Percentiles rank a stretch among this genome's conserved stretches.
These are phyloP conservation scores for Strigamia crassipes DNA, from an alignment of 2,888 invertebrate species.

Conservation along the genomic window DNA sequence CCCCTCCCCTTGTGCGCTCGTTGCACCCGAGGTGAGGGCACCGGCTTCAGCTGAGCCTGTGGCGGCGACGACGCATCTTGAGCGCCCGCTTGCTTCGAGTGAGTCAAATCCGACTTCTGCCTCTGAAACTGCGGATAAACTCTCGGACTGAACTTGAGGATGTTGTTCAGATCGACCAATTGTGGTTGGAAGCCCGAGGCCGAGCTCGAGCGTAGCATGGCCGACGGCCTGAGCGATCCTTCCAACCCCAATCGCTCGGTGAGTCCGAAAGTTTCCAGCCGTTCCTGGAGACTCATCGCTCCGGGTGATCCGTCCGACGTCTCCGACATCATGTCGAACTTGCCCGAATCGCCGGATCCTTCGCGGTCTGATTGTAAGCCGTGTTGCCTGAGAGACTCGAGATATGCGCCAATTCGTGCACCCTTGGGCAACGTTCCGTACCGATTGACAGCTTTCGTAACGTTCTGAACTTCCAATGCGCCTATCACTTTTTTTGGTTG, in stretches of 20 bases:
- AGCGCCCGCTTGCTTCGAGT: conserved; percentile 53
- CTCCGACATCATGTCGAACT: conserved; percentile 32
- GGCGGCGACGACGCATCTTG: conserved; percentile 52
- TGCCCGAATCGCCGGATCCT: background rate
- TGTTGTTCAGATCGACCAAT: conserved; percentile 14
- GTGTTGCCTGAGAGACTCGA: conserved; percentile 88
- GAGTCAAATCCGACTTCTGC: conserved; percentile 57
- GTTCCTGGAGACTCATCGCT: conserved; percentile 44
- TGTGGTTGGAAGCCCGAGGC: conserved; percentile 48
- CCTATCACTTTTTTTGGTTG: conserved; percentile 73
- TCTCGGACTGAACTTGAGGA: conserved; percentile 47
- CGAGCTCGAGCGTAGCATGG: conserved; percentile 48
- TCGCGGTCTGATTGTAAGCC: conserved; percentile 62
- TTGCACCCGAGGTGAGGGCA: conserved; percentile 54
- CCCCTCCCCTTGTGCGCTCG: conserved; percentile 47
- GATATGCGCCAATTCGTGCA: conserved; percentile 92
- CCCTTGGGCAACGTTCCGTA: conserved; percentile 97
- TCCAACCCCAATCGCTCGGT: conserved; percentile 31
- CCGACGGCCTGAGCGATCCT: conserved; percentile 36
- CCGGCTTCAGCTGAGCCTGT: conserved; percentile 50
- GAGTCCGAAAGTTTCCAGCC: conserved; percentile 14
- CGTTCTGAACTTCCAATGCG: conserved; percentile 93
- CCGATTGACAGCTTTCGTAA: conserved; percentile 77
- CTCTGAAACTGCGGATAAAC: conserved; percentile 62
- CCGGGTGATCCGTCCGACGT: conserved; percentile 43